Evolutionary conservation across 2,113 vertebrate species (phyloP), one percentile per base, ranked within the genome.

Genomic region (Gadus macrocephalus): DNA sequence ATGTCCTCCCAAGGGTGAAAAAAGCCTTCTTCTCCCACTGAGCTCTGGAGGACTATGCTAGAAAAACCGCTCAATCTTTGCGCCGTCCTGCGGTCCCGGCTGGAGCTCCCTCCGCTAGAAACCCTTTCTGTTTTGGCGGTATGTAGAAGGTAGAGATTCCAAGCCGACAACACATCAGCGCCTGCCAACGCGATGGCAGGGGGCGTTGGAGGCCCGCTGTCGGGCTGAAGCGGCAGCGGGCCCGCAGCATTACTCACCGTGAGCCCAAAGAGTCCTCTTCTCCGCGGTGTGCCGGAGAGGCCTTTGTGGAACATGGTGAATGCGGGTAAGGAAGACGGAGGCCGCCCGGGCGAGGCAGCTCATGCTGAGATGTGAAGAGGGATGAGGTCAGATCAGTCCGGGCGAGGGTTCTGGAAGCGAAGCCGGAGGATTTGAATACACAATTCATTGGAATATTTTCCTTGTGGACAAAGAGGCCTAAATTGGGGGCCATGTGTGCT

Each of bases 341-440:
- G 74, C 60, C 69, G 72, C 69, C 9, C 81, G 77, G 78, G 61
- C 67, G 62, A 31, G 49, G 67, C 67, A 69, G 67, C 56, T 15
- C 79, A 85, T 12, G 80, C 78, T 85, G 86, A 27, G 75, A 78
- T 74, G 70, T 80, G 63, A 83, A 79, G 73, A 81, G 80, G 69
- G 78, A 64, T 68, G 68, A 66, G 73, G 56, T 60, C 28, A 16
- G 69, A 73, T 76, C 74, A 68, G 71, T 72, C 64, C 60, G 27
- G 1, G 31, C 42, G 49, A 17, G 60, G 49, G 20, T 49, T 66
- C 15, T 19, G 53, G 15, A 11, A 19, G 35, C 55, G 81, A 62
- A 68, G 12, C 42, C 11, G 9, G 42, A 49, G 42, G 42, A 49
- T 9, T 7, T 49, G 42, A 80, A 82, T 76, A 72, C 69, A 83